A percentile compares a stretch with the other conserved stretches of the same genome.
Conservation (phyloP, 2,113 vertebrate species). For the Pseudonaja textilis region DNA sequence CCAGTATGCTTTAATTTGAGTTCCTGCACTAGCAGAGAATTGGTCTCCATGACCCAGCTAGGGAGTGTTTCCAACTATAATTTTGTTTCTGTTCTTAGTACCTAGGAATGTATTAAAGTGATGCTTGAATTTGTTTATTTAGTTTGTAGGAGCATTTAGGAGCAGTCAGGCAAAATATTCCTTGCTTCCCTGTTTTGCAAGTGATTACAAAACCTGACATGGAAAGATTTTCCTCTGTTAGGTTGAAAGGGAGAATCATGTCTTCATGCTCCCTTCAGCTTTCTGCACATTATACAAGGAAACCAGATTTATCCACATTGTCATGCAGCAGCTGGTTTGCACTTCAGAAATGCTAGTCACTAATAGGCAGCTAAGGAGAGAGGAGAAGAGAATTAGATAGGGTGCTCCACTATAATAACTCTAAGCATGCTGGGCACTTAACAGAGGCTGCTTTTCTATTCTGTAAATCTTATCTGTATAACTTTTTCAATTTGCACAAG, state of each 20-base stretch:
- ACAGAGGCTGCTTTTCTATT: background rate
- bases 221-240: constrained; percentile 19
- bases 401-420: background rate
- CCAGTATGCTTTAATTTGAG: background rate
- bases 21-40: background rate
- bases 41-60: background rate
- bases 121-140: background rate
- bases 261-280: constrained; percentile 15
- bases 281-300: constrained; percentile 8
- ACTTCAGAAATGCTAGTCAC: background rate
- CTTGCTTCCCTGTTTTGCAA: constrained; percentile 1
- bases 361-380: constrained; percentile 1
- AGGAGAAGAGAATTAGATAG: background rate
- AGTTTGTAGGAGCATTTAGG: constrained; percentile 1
- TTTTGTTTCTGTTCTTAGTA: background rate
- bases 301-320: constrained; percentile 24
- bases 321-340: constrained; percentile 1
- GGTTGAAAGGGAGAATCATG: constrained; percentile 6
- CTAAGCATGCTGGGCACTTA: background rate
- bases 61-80: background rate
- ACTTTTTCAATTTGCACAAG: background rate
- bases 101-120: background rate
- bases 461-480: constrained; percentile 22
- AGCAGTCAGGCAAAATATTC: constrained; percentile 18
- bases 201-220: constrained; percentile 17